Percentiles rank a stretch among this genome's conserved stretches.
Evolutionary conservation across 1,140 invertebrate genomes (phyloP).

Genomic region (Solen grandis): DNA sequence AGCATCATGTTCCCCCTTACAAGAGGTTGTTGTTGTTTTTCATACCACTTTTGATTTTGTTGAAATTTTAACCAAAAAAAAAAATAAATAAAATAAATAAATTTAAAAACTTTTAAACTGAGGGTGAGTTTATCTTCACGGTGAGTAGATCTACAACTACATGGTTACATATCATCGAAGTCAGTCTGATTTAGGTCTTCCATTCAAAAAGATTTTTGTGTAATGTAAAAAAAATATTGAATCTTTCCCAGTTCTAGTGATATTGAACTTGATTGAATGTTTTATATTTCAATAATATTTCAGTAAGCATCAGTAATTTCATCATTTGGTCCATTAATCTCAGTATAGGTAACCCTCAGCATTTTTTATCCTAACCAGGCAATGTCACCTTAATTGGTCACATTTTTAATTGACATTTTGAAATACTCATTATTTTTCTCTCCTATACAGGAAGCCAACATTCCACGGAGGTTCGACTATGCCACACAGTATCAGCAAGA

Average conservation of each 20-base stretch:
- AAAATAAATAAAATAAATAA: background rate
- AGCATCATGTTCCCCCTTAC: constrained; percentile 59
- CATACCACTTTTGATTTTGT: too few relatives aligned
- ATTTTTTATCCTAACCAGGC: background rate
- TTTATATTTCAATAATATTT: background rate
- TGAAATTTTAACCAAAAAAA: too few relatives aligned
- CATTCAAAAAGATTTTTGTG: too few relatives aligned
- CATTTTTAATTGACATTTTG: background rate
- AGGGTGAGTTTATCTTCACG: background rate
- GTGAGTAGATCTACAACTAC: too few relatives aligned
- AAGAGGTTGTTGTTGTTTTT: constrained; percentile 45
- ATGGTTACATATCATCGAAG: too few relatives aligned
- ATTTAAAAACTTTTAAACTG: background rate
- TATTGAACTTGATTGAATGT: background rate
- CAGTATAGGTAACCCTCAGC: background rate
- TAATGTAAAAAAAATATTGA: too few relatives aligned
- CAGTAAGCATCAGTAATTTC: background rate
- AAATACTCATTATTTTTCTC: background rate
- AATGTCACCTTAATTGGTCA: background rate
- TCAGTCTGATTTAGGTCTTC: too few relatives aligned
- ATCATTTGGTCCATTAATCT: background rate
- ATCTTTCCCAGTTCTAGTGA: too few relatives aligned
- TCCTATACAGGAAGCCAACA: constrained; percentile 28
- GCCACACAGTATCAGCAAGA: constrained; percentile 55
- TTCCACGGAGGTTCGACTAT: constrained; percentile 52